These are phyloP conservation scores for Pangasianodon hypophthalmus DNA, from an alignment of 2,113 vertebrate genomes.

Conservation along the genomic window DNA sequence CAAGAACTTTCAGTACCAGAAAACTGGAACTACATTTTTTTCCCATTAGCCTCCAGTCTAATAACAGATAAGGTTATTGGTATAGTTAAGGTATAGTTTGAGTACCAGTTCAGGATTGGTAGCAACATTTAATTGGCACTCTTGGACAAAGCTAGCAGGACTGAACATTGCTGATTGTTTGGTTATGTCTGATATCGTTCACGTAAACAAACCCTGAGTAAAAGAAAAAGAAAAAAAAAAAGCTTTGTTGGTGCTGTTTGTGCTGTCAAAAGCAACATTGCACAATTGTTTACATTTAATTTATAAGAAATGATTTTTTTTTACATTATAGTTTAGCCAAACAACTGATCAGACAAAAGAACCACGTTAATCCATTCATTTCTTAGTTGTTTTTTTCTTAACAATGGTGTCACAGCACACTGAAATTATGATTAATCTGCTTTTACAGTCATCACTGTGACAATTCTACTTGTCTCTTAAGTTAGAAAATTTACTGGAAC, in stretches of 20 bases:
- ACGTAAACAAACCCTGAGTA: background rate
- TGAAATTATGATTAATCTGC: slow-evolving; percentile 18
- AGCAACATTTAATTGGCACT: background rate
- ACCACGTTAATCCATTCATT: background rate
- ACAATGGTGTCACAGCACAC: slow-evolving; percentile 6
- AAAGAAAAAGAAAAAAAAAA: background rate
- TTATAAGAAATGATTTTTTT: background rate
- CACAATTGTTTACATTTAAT: background rate
- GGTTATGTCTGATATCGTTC: background rate
- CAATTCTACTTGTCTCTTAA: slow-evolving; percentile 1
- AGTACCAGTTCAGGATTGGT: background rate
- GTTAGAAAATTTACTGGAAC: background rate
- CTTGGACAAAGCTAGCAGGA: background rate
- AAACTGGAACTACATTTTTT: background rate
- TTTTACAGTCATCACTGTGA: background rate
- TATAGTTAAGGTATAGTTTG: background rate
- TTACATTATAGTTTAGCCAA: background rate
- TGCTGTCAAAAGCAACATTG: background rate
- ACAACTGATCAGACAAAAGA: background rate
- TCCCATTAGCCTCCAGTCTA: background rate
- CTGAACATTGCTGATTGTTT: background rate
- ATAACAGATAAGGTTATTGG: background rate
- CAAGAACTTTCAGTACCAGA: background rate
- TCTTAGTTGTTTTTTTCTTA: background rate
- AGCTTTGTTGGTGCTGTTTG: background rate